Evolutionary conservation across 2,797 vertebrate species (phyloP), one percentile per base, ranked within the genome.

Genomic region (Micrastur ruficollis): DNA sequence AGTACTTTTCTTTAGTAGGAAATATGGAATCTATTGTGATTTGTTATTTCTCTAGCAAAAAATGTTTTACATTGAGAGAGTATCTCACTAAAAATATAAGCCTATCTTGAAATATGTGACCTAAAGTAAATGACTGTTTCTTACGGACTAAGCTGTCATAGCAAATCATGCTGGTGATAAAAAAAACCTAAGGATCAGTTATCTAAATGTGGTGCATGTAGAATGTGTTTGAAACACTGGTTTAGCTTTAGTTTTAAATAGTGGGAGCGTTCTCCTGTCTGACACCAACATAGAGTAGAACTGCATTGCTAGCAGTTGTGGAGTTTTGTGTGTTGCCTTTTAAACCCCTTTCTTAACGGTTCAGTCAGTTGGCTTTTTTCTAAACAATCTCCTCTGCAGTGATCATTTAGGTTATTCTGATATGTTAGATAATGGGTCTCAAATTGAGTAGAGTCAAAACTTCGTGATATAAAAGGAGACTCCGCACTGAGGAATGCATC

Each of bases 31-130:
- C 19, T 66, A 5, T 78, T 59, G 25, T 44, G 32, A 11, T 58
- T 11, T 31, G 7, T 26, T 83, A 29, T 34, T 74, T 58, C 13
- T 73, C 20, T 31, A 26, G 11, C 15, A n/a, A 67, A 73, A 58
- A 18, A 0, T 0, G 2, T 6, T 61, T 76, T 34, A 11, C 4
- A 40, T 7, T 8, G 22, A 53, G 12, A 26, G 44, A 73, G 11
- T 61, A 17, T 15, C 6, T 6, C 17, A 36, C 9, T 58, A 14
- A 81, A 78, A 85, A 32, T 27, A 36, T 4, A 14, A 71, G 4
- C 34, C 25, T 70, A 12, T 59, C 31, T 22, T 21, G 40, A 84
- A 89, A 59, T 50, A 14, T 0, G 2, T n/a, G 25, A n/a, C 66
- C 53, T 36, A 6, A 74, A 75, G 3, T 56, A n/a, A 76, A 58